A percentile compares a stretch with the other conserved stretches of the same genome.
These are phyloP conservation scores for Ailurus styani DNA, from an alignment of 2,113 vertebrate species.

Conservation along the genomic window DNA sequence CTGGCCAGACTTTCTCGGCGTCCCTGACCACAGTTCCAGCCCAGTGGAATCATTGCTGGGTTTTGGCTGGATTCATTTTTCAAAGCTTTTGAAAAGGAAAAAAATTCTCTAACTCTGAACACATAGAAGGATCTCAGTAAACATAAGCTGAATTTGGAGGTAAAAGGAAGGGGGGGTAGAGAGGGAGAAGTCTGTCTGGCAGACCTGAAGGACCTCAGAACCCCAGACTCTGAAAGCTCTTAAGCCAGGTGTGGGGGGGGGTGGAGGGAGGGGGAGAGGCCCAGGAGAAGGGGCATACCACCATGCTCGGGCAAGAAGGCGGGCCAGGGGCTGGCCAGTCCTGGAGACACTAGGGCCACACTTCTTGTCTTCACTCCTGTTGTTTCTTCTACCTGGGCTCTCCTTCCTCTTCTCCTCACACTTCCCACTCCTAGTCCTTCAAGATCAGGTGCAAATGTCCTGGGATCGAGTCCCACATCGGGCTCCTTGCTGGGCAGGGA, in stretches of 20 bases:
- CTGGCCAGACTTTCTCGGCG: neutral
- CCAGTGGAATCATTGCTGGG: neutral
- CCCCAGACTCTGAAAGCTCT: neutral
- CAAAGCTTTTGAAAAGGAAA: neutral
- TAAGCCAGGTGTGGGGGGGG: neutral
- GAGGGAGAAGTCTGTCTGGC: neutral
- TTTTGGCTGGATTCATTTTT: neutral
- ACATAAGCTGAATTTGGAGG: neutral
- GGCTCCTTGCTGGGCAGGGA: too few relatives aligned
- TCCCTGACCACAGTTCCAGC: neutral
- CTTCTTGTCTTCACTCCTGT: neutral
- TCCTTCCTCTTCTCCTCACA: neutral
- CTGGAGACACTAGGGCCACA: neutral
- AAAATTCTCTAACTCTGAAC: neutral
- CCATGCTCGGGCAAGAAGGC: neutral
- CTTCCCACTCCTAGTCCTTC: neutral
- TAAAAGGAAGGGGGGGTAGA: neutral
- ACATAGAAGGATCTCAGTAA: neutral
- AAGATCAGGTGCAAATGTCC: neutral
- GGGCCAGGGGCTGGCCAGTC: neutral
- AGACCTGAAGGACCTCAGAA: neutral
- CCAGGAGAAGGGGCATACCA: accelerated
- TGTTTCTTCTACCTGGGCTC: neutral
- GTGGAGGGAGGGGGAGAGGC: neutral
- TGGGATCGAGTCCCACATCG: too few relatives aligned